phyloP scores from a whole-genome alignment of 1,140 invertebrate genomes.

The Atta cephalotes region DNA sequence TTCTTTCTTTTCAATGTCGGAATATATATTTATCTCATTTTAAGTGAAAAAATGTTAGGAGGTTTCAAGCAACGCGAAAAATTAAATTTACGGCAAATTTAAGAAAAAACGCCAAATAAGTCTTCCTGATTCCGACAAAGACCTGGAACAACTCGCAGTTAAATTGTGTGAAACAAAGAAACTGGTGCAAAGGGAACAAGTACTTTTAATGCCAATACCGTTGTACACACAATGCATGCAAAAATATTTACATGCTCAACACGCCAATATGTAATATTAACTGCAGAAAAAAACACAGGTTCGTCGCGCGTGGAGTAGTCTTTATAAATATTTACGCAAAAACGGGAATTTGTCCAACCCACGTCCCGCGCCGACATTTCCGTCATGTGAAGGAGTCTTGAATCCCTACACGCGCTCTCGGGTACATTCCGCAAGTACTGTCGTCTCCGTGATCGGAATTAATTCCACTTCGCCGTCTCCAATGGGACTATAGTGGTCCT shows the following conservation, averaged over 20 bases:
- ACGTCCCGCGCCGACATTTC: constrained; percentile 10
- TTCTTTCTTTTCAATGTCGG: too few species aligned
- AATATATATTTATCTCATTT: too few species aligned
- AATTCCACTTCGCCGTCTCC: constrained; percentile 26
- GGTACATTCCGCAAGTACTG: constrained; percentile 32
- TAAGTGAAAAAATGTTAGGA: too few species aligned
- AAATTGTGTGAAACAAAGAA: constrained; percentile 4
- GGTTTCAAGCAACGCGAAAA: not conserved
- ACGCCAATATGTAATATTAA: constrained; percentile 23
- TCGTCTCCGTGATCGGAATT: constrained; percentile 61
- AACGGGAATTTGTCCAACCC: constrained; percentile 25
- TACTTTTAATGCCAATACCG: not conserved
- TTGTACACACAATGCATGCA: not conserved
- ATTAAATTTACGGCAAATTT: not conserved
- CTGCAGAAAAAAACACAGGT: constrained; percentile 25
- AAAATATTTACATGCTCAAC: constrained; percentile 45
- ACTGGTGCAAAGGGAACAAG: not conserved
- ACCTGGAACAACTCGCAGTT: not conserved
- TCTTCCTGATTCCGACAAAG: not conserved
- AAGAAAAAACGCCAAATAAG: not conserved
- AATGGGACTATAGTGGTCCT: constrained; percentile 12
- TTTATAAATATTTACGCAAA: constrained; percentile 58
- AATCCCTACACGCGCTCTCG: not conserved
- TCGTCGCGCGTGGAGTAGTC: not conserved
- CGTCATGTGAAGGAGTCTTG: constrained; percentile 31